Base-by-base conservation (phyloP, 2,888 invertebrate species). In the Loripinus fragilis region DNA sequence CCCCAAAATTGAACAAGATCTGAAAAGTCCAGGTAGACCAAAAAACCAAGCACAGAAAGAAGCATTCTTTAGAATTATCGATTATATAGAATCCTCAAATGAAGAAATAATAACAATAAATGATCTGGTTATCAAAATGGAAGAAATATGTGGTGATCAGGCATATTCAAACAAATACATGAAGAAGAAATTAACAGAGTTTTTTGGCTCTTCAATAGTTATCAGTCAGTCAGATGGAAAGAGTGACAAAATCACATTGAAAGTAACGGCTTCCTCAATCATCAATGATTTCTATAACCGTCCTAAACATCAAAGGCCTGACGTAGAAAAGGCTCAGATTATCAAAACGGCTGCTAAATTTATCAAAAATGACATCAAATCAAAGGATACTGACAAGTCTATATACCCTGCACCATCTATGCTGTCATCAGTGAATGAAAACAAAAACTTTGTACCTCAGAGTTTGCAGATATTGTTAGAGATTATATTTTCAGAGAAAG, bases 21-120 rank as follows among this genome's bases (percentile, higher is more conserved):
- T 50, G 41, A 74, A 74, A 74, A 52, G 74, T 33, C 67, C 74
- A 33, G 67, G 67, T 0, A 73, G 50, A 35, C 73, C 65, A 33
- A 52, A 48, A 35, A 35, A 48, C n/a, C 65, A 38, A 50, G 73
- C 2, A n/a, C 67, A 74, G 38, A 74, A 38, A 15, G 52, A 50
- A 10, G 74, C 64, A 55, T 42, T 38, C 52, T 41, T 42, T 25
- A 68, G 33, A 30, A 60, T 28, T 60, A 67, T 74, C 20, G 68
- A 67, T 68, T 52, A 28, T 74, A 38, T 73, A 42, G 73, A 72
- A 33, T 42, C 33, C 28, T 25, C 20, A 25, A n/a, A 50, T 42
- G 73, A 48, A 17, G 28, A 45, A 38, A 25, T 50, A 50, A 15
- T 66, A n/a, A 73, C 48, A 33, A 30, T 73, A n/a, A 50, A 28